A percentile compares a stretch with the other conserved stretches of the same genome.
Evolutionary conservation across 1,140 invertebrate species (phyloP).

Genomic region (Drosophila bocki): DNA sequence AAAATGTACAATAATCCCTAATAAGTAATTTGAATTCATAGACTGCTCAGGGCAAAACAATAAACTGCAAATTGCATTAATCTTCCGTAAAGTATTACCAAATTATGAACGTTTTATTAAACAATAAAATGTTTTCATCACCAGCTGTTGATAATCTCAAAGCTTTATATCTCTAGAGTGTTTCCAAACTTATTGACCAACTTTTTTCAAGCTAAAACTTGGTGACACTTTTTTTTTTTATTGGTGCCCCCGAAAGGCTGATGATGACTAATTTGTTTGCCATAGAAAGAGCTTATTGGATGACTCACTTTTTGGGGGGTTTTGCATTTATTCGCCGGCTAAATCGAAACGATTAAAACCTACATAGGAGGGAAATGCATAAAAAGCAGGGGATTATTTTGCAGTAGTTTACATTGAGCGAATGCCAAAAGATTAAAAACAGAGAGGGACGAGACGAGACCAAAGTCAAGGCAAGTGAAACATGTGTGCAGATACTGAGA

Average conservation of each 20-base stretch:
- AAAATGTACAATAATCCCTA: neutral
- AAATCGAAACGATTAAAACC: slow-evolving; percentile 55
- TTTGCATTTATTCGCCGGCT: slow-evolving; percentile 23
- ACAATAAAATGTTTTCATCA: slow-evolving; percentile 14
- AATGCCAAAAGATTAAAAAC: slow-evolving; percentile 30
- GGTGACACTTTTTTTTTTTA: slow-evolving; percentile 37
- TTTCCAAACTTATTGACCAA: slow-evolving; percentile 27
- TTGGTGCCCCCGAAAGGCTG: neutral
- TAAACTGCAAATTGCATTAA: neutral
- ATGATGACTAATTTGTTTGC: slow-evolving; percentile 74
- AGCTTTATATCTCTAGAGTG: neutral
- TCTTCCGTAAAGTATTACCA: neutral
- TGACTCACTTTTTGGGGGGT: slow-evolving; percentile 47
- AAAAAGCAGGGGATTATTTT: slow-evolving; percentile 15
- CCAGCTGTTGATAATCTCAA: neutral
- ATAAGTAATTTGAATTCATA: neutral
- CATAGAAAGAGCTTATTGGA: slow-evolving; percentile 36
- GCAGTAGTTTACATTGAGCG: slow-evolving; percentile 21
- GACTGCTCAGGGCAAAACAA: neutral
- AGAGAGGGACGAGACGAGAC: slow-evolving; percentile 26
- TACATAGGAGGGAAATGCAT: slow-evolving; percentile 29
- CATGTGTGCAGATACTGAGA: slow-evolving; percentile 29
- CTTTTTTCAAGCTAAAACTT: slow-evolving; percentile 23
- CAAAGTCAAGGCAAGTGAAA: slow-evolving; percentile 41
- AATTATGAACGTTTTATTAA: neutral